Evolutionary conservation across 2,797 vertebrate species (phyloP).

Genomic region (Pteronotus mesoamericanus): DNA sequence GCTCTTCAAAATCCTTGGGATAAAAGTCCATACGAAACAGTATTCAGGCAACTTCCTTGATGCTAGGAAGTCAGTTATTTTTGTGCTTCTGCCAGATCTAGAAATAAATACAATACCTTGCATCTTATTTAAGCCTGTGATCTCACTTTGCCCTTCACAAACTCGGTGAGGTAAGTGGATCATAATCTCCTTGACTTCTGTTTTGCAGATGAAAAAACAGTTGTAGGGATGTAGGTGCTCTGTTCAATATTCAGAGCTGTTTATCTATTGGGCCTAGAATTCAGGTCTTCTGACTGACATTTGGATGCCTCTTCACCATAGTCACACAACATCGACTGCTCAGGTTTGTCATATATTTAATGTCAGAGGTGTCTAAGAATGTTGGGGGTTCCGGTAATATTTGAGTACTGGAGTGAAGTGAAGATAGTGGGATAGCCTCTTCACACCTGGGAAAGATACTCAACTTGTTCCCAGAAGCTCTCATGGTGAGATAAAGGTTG

Average conservation of each 20-base stretch:
- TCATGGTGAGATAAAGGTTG: background rate
- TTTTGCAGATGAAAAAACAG: background rate
- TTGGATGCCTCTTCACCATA: accelerated
- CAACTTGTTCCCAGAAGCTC: background rate
- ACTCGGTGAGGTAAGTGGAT: background rate
- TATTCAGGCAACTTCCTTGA: slow-evolving; percentile 43
- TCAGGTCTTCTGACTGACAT: background rate
- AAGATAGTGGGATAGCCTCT: background rate
- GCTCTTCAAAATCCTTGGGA: slow-evolving; percentile 9
- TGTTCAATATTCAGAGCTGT: background rate
- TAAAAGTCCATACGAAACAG: slow-evolving; percentile 14
- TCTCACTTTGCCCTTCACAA: slow-evolving; percentile 39
- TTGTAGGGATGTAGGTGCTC: background rate
- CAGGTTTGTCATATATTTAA: background rate
- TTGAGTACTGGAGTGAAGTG: background rate
- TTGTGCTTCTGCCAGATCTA: slow-evolving; percentile 62
- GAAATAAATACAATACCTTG: slow-evolving; percentile 65
- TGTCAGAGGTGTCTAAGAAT: background rate
- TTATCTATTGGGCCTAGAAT: background rate
- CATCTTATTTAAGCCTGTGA: slow-evolving; percentile 45
- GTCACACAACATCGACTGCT: background rate
- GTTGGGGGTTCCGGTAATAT: background rate
- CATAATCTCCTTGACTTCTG: background rate
- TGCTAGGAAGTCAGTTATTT: slow-evolving; percentile 39
- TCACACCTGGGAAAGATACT: slow-evolving; percentile 38